phyloP scores from a whole-genome alignment of 2,797 vertebrate species.

The Pseudochaenichthys georgianus region DNA sequence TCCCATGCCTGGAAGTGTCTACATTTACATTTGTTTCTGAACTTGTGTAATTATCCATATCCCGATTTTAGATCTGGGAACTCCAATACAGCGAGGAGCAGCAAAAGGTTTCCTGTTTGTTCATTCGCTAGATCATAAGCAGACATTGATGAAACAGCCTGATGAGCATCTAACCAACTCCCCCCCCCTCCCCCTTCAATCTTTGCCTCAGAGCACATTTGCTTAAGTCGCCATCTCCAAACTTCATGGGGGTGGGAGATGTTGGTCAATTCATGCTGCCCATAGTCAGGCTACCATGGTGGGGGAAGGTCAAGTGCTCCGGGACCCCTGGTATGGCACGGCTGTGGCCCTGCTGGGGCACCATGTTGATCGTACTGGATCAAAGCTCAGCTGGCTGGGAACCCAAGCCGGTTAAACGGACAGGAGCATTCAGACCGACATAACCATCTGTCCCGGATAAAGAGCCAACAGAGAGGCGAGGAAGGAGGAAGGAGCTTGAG shows the following conservation, averaged over 20 bases:
- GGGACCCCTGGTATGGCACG: conserved; percentile 38
- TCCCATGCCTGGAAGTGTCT: background rate
- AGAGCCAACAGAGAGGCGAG: conserved; percentile 58
- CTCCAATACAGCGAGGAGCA: conserved; percentile 3
- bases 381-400: conserved; percentile 68
- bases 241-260: conserved; percentile 4
- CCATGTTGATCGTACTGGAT: conserved; percentile 66
- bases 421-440: conserved; percentile 65
- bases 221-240: conserved; percentile 5
- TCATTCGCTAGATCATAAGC: conserved; percentile 46
- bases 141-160: conserved; percentile 33
- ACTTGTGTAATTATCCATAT: conserved; percentile 29
- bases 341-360: conserved; percentile 42
- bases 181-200: background rate
- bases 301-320: conserved; percentile 28
- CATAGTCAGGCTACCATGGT: conserved; percentile 21
- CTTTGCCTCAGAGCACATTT: conserved; percentile 29
- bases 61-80: conserved; percentile 40
- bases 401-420: conserved; percentile 71
- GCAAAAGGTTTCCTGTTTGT: conserved; percentile 9
- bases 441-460: conserved; percentile 78
- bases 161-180: conserved; percentile 1
- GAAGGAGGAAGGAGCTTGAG: conserved; percentile 5
- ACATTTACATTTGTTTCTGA: background rate
- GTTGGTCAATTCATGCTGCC: conserved; percentile 28